A percentile compares a stretch with the other conserved stretches of the same genome.
phyloP scores from a whole-genome alignment of 2,113 vertebrate species.

The Pandion haliaetus region DNA sequence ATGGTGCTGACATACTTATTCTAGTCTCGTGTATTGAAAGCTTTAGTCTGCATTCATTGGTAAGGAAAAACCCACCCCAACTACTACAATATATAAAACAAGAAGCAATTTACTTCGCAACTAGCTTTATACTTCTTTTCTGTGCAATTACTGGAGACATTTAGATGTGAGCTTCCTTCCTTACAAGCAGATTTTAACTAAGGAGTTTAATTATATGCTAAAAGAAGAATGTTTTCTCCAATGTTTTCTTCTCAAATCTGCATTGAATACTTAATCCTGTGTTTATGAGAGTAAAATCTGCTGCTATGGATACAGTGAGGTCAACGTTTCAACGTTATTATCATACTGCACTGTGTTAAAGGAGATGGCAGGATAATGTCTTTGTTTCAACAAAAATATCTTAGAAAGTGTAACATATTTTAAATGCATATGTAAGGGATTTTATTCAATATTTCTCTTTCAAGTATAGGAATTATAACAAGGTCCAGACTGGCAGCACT shows the following conservation, averaged over 20 bases:
- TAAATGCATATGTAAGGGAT: neutral
- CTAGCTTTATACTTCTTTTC: neutral
- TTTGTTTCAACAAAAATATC: neutral
- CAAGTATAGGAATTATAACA: neutral
- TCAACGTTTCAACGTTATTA: conserved; percentile 25
- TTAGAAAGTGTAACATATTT: neutral
- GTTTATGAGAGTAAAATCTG: conserved; percentile 44
- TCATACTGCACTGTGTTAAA: conserved; percentile 16
- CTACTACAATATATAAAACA: neutral
- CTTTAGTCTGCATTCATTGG: neutral
- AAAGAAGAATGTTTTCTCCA: conserved; percentile 30
- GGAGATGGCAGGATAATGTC: neutral
- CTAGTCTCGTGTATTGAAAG: neutral
- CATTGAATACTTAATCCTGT: conserved; percentile 13
- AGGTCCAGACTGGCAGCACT: neutral
- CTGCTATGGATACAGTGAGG: conserved; percentile 68
- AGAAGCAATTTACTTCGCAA: conserved; percentile 33
- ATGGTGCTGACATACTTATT: neutral
- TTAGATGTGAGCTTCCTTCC: conserved; percentile 23
- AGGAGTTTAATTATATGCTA: conserved; percentile 48
- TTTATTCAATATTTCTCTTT: conserved; percentile 18
- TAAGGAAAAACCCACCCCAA: neutral
- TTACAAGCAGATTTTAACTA: conserved; percentile 44
- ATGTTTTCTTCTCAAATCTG: conserved; percentile 40
- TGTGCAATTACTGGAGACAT: neutral